Percentiles rank a stretch among this genome's conserved stretches.
Evolutionary conservation across 2,113 vertebrate genomes (phyloP).

Genomic region (Speoplatyrhinus poulsoni): DNA sequence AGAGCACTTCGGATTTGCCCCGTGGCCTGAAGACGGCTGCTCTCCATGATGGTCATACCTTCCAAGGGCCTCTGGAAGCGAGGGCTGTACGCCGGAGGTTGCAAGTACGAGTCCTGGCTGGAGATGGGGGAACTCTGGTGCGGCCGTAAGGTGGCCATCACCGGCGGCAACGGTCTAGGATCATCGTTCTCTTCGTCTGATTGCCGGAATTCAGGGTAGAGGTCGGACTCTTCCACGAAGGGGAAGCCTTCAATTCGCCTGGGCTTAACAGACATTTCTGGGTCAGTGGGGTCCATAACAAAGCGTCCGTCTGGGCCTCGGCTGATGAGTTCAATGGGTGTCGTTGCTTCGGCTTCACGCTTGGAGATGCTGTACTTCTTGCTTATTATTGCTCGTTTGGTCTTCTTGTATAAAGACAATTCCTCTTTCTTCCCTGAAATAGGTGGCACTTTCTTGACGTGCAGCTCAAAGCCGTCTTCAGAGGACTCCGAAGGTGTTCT

Average conservation of each 20-base stretch:
- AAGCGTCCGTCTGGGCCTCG: constrained; percentile 95
- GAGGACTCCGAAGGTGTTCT: constrained; percentile 92
- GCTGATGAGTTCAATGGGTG: constrained; percentile 96
- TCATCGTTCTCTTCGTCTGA: constrained; percentile 97
- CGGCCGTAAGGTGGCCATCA: constrained; percentile 88
- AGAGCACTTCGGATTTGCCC: constrained; percentile 87
- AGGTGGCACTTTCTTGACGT: constrained; percentile 83
- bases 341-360: constrained; percentile 89
- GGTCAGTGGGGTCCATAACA: constrained; percentile 85
- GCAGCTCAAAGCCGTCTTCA: constrained; percentile 86
- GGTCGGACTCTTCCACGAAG: constrained; percentile 97
- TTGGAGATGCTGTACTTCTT: constrained; percentile 93
- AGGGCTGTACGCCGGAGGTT: constrained; percentile 98
- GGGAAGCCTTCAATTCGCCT: constrained; percentile 95
- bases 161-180: constrained; percentile 84
- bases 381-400: constrained; percentile 97
- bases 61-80: constrained; percentile 91
- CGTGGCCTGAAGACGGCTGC: constrained; percentile 86
- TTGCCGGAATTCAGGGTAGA: constrained; percentile 97
- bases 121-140: constrained; percentile 93
- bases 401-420: constrained; percentile 95
- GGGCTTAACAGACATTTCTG: constrained; percentile 85
- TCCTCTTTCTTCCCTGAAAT: constrained; percentile 93
- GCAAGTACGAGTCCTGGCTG: constrained; percentile 96
- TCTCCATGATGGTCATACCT: constrained; percentile 87